Evolutionary conservation across 2,888 invertebrate genomes (phyloP), one percentile per base, ranked within the genome.

Genomic region (Nemotelus pantherinus): DNA sequence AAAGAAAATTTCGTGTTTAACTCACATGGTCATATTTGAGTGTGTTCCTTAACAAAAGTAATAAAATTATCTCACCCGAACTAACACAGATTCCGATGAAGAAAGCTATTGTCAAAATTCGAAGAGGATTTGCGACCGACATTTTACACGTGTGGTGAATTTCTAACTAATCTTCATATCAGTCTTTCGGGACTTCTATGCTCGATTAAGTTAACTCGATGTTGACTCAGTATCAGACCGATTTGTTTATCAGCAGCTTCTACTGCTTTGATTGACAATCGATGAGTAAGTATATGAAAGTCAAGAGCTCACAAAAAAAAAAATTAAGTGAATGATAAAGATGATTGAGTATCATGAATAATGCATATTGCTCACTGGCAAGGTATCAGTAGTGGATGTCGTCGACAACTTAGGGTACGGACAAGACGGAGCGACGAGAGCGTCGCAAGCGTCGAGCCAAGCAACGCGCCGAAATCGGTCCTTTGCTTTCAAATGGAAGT

Each of bases 191-290:
- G 41, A 63, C 41, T 4, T 63, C 5, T 2, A 44, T 25, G 25
- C 9, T 45, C n/a, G 70, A 70, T 41, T 41, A 55, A 7, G 39
- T 55, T 43, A 70, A 53, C 41, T 7, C 55, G 3, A 7, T 70
- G n/a, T 43, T 53, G 53, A 53, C 55, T 70, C 9, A 68, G 10
- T 70, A 70, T 70, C 70, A 70, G 25, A 44, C 25, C 45, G 9
- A 70, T 53, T 68, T 53, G 25, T 50, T 55, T 70, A 70, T 70
- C 70, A 70, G 70, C 43, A 53, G 70, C 43, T 43, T 70, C 70
- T 53, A 43, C 43, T 70, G 25, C 55, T 68, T 70, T 70, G 70
- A 70, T 53, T 70, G 70, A 53, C 55, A 55, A 48, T 65, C 47
- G 63, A 25, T 25, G 25, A 25, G 1, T 25, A 25, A 25, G 25